These are phyloP conservation scores for Platyscapa corneri DNA, from an alignment of 1,140 invertebrate species.

Conservation along the genomic window DNA sequence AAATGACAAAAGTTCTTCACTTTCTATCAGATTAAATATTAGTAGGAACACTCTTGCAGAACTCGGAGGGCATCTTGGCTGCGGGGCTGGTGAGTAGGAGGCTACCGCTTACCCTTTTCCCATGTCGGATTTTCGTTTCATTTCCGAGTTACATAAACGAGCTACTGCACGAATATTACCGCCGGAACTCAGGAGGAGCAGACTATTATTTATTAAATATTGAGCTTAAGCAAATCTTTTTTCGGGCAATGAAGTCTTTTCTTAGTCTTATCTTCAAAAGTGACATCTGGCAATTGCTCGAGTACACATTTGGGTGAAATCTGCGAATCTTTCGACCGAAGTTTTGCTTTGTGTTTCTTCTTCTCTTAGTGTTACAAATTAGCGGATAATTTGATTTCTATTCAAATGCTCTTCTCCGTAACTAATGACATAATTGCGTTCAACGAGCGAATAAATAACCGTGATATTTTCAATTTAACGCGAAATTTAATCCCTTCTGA, in stretches of 20 bases:
- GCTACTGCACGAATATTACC: not conserved
- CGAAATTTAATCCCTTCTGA: no score
- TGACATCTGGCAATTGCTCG: not conserved
- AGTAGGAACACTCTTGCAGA: not conserved
- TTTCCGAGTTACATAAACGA: conserved; percentile 11
- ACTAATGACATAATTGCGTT: no score
- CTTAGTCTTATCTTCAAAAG: not conserved
- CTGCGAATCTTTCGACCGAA: not conserved
- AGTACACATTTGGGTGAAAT: not conserved
- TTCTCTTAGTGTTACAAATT: no score
- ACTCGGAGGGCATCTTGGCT: not conserved
- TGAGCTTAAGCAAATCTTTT: not conserved
- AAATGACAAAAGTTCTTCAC: conserved; percentile 29
- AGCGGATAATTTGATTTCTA: no score
- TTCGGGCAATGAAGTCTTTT: not conserved
- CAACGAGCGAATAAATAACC: not conserved
- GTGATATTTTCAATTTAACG: no score
- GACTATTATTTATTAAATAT: conserved; percentile 11
- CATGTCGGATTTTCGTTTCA: not conserved
- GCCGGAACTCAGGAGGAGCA: not conserved
- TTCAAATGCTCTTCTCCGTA: no score
- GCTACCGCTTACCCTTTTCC: not conserved
- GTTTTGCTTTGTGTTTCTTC: no score
- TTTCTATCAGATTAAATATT: conserved; percentile 40
- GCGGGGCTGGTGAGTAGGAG: not conserved